A percentile compares a stretch with the other conserved stretches of the same genome.
Evolutionary conservation across 1,140 invertebrate species (phyloP).

Genomic region (Brachionus calyciflorus): DNA sequence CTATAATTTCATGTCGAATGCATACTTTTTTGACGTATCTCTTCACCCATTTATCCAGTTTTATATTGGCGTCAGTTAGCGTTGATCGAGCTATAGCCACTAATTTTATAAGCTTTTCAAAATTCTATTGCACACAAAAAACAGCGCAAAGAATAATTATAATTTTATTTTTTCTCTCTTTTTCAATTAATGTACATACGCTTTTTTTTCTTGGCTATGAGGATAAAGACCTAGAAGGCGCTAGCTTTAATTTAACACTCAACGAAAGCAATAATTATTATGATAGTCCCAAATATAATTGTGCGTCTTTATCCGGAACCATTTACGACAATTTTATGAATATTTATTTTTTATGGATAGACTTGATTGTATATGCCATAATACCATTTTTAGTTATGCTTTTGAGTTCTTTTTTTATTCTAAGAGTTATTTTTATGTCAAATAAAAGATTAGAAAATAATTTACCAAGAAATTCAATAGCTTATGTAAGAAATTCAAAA

Average conservation of each 20-base stretch:
- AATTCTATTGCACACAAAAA: constrained; percentile 17
- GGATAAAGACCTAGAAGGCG: not conserved
- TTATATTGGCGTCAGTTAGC: constrained; percentile 25
- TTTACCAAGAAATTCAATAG: not conserved
- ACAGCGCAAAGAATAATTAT: constrained; percentile 1
- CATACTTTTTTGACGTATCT: constrained; percentile 43
- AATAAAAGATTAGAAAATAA: constrained; percentile 8
- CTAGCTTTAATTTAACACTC: not conserved
- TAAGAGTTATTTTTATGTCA: constrained; percentile 37
- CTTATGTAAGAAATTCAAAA: not conserved
- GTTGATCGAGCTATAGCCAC: constrained; percentile 45
- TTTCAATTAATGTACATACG: constrained; percentile 27
- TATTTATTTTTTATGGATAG: constrained; percentile 33
- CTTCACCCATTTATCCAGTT: constrained; percentile 21
- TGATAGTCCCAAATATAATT: not conserved
- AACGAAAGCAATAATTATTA: too few relatives aligned
- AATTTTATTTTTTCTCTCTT: not conserved
- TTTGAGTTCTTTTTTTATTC: constrained; percentile 16
- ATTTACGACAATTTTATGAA: constrained; percentile 37
- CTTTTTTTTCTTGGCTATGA: constrained; percentile 40
- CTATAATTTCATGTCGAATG: not conserved
- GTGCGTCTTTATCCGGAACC: not conserved
- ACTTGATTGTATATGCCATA: constrained; percentile 35
- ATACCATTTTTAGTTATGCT: constrained; percentile 38
- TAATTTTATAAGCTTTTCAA: constrained; percentile 35